Conservation (phyloP, 2,797 vertebrate species). For the Eremophila alpestris region DNA sequence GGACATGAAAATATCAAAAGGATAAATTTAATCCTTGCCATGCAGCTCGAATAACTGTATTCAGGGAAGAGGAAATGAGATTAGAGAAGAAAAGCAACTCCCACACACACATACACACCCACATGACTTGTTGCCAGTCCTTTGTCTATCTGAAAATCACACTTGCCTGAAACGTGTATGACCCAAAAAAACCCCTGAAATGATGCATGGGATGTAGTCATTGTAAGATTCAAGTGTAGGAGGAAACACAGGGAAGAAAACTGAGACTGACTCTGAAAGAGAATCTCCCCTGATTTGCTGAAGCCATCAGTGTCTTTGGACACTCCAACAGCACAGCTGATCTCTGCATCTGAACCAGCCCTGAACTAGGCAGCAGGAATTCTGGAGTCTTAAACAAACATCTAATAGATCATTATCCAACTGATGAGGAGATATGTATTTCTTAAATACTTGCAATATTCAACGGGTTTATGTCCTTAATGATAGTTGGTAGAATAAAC, state of each 20-base stretch:
- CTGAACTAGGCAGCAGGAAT: background rate
- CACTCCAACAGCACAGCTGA: background rate
- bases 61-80: background rate
- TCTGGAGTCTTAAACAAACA: background rate
- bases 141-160: background rate
- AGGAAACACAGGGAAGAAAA: background rate
- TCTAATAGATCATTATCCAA: background rate
- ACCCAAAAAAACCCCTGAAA: background rate
- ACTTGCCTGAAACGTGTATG: background rate
- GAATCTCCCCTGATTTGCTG: background rate
- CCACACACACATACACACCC: background rate
- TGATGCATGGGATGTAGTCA: background rate
- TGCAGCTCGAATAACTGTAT: background rate
- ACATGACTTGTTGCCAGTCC: background rate
- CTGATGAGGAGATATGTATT: background rate
- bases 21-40: slow-evolving; percentile 37
- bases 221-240: background rate
- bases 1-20: slow-evolving; percentile 53
- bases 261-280: background rate
- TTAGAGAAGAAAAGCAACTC: slow-evolving; percentile 7
- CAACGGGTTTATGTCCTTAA: background rate
- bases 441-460: background rate
- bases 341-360: background rate
- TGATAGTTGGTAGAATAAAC: background rate
- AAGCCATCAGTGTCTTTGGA: background rate